phyloP scores from a whole-genome alignment of 30 jellyfish, hydroid and myxozoan genomes.

The Turritopsis rubra region DNA sequence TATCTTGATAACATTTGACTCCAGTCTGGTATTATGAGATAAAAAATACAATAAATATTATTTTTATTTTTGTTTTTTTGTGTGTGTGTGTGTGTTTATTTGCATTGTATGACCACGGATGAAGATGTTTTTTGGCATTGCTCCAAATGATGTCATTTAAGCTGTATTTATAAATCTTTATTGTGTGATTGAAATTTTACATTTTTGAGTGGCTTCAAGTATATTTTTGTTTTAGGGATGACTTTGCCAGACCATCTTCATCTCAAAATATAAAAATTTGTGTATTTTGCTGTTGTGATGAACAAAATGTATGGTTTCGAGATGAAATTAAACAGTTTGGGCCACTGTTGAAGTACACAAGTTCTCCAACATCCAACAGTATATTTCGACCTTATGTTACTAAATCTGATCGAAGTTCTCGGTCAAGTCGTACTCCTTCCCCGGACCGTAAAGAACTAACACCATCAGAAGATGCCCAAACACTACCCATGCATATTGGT shows the following conservation, averaged over 20 bases:
- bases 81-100: neutral
- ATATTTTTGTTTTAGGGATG: constrained; percentile 23
- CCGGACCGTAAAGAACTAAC: constrained; percentile 27
- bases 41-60: neutral
- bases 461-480: constrained; percentile 12
- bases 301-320: constrained; percentile 43
- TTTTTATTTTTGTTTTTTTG: too few relatives aligned
- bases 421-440: constrained; percentile 30
- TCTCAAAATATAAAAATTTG: constrained; percentile 37
- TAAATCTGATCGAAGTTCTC: constrained; percentile 18
- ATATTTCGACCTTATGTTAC: constrained; percentile 73
- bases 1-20: neutral
- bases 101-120: neutral
- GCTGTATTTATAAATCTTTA: neutral
- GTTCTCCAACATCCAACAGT: constrained; percentile 37
- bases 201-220: neutral
- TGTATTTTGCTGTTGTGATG: constrained; percentile 61
- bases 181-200: neutral
- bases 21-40: neutral
- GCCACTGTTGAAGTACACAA: constrained; percentile 39
- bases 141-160: constrained; percentile 3
- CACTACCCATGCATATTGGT: constrained; percentile 46
- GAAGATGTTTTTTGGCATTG: neutral
- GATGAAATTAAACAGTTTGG: constrained; percentile 61
- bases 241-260: constrained; percentile 12